These are phyloP conservation scores for Ephydatia muelleri DNA, from an alignment of 37 sponge, comb jelly and placozoan species.

Conservation along the genomic window DNA sequence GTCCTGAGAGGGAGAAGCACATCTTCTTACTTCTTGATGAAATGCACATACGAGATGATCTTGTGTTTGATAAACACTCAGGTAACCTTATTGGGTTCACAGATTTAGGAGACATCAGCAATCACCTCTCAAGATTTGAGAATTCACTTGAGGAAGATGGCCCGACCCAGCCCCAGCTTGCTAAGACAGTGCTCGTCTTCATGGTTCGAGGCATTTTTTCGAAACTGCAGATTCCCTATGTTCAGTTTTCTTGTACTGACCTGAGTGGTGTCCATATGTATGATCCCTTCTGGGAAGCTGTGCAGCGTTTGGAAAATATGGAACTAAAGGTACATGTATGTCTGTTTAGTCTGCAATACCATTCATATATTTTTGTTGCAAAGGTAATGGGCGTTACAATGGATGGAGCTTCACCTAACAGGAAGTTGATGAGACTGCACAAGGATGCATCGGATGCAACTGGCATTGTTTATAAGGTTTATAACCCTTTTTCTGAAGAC, in stretches of 20 bases:
- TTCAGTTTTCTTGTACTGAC: conserved; percentile 26
- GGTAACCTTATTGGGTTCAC: conserved; percentile 22
- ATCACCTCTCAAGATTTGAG: conserved; percentile 26
- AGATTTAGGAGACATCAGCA: conserved; percentile 18
- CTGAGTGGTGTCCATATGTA: conserved; percentile 19
- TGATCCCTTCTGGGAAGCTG: conserved; percentile 52
- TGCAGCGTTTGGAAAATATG: not conserved
- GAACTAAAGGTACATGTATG: not conserved
- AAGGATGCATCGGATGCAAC: not conserved
- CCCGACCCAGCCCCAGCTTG: conserved; percentile 3
- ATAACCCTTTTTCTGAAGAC: conserved; percentile 18
- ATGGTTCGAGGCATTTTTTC: conserved; percentile 36
- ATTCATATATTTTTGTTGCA: too few species aligned
- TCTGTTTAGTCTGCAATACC: too few species aligned
- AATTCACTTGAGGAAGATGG: not conserved
- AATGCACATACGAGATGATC: conserved; percentile 38
- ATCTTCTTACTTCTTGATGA: conserved; percentile 39
- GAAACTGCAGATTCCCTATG: conserved; percentile 32
- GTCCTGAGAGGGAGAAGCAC: conserved; percentile 32
- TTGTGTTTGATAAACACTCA: conserved; percentile 49
- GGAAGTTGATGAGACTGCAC: conserved; percentile 16
- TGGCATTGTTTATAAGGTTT: conserved; percentile 19
- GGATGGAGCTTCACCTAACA: conserved; percentile 14
- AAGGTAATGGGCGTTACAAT: conserved; percentile 6
- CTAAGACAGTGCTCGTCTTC: conserved; percentile 31